phyloP scores from a whole-genome alignment of 2,113 vertebrate species.

The Sebastes schlegelii region DNA sequence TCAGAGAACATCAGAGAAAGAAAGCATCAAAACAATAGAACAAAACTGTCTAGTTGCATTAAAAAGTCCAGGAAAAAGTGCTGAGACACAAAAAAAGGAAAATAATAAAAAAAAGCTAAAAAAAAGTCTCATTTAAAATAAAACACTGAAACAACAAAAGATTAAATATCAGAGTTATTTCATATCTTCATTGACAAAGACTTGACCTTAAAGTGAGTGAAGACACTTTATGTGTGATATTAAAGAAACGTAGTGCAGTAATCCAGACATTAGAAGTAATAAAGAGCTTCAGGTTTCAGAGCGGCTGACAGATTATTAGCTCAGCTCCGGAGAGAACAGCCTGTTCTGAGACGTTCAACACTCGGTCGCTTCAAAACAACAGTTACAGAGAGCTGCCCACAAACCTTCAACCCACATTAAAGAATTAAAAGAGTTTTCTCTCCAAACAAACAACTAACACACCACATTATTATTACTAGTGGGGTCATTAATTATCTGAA shows the following conservation, averaged over 20 bases:
- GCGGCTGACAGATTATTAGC: no score
- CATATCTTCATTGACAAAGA: no score
- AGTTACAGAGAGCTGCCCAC: constrained; percentile 4
- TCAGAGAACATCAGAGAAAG: no score
- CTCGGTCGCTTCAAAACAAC: background rate
- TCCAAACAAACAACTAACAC: background rate
- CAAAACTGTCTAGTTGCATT: background rate
- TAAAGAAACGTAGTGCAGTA: background rate
- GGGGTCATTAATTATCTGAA: background rate
- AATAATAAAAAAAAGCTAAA: no score
- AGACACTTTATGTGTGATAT: background rate
- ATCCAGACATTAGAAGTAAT: background rate
- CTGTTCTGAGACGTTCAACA: background rate
- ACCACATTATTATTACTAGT: background rate
- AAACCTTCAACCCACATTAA: constrained; percentile 30
- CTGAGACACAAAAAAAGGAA: no score
- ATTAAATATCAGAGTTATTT: no score
- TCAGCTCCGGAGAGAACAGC: background rate
- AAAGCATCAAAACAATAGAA: no score
- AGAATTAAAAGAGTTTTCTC: constrained; percentile 4
- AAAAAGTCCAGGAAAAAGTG: background rate
- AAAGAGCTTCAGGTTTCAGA: background rate
- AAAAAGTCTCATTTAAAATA: no score
- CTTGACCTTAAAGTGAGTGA: background rate
- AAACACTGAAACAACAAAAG: no score